Evolutionary conservation across 2,113 vertebrate genomes (phyloP), one percentile per base, ranked within the genome.

Genomic region (Megaceryle maxima): DNA sequence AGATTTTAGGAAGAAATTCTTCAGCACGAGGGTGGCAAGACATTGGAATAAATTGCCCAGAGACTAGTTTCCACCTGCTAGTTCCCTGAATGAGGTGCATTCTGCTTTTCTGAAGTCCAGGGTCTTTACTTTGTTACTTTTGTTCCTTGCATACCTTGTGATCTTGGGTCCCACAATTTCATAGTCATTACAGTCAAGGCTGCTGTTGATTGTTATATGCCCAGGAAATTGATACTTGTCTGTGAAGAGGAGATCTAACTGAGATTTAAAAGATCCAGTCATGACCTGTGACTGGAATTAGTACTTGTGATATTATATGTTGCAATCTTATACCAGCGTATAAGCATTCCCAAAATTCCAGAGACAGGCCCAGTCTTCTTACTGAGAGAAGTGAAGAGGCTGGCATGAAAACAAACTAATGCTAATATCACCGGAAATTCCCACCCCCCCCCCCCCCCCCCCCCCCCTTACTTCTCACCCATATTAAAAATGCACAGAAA

Each of bases 361-460:
- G 5, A 62, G 28, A 67, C 11, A 78, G 33, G 7, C 13, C 13
- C 9, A 51, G 16, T 68, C 29, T 86, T 31, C 31, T 72, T 28
- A 68, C 24, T 64, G 18, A 19, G 31, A 44, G 5, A 60, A 78
- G 8, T 39, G 11, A 14, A 89, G 16, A 14, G 13, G 1, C 7
- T 82, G 18, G 8, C 16, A 79, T 28, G 31, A 84, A 84, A 82
- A 60, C 12, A 69, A 3, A 3, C 3, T 76, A 62, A 31, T 37
- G 37, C 0, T 73, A 73, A 33, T 60, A 68, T 25, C 1, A 20
- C 5, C 80, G 29, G 6, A 80, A 94, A 73, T 57, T 55, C 4
- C 41, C 3, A 2, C 37, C 37, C 37, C 37, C 8, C 37, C 10
- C 1, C 10, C 1, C 2, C 4, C 92, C 10, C 1, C 7, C 5